Evolutionary conservation across 2,797 vertebrate genomes (phyloP), one percentile per base, ranked within the genome.

Genomic region (Neosilurus hyrtlii): DNA sequence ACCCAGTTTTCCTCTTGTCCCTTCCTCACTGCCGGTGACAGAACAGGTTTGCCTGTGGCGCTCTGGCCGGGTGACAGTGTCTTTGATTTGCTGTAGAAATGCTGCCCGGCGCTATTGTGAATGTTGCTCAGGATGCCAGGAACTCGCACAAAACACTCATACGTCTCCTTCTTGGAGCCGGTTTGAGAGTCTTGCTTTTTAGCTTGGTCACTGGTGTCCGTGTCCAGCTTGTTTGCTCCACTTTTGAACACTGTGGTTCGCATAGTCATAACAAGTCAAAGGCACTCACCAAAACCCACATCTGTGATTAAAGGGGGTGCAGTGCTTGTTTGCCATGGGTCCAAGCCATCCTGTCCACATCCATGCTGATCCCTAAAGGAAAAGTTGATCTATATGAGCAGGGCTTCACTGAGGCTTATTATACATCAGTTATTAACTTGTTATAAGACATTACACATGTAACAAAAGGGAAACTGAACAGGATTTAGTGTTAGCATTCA

Each of bases 221-320:
- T 35, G 68, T 90, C 84, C 82, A 88, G 86, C 82, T 88, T 87
- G 82, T 86, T 86, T 79, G 86, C 85, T 80, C 82, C 85, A 67
- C 85, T 89, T 30, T 51, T 86, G 75, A 94, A 93, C 89, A 93
- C 92, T 78, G 93, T 91, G 87, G 94, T 93, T 93, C 92, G 92
- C 94, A 94, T 88, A 86, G 83, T 88, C 86, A 82, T 84, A 51
- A 86, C 57, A 20, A 75, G 56, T 62, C 43, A 51, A 75, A 57
- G 43, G 24, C 22, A 24, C 82, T 81, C 56, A 82, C 84, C 83
- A 85, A 82, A 83, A 83, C 66, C 80, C 72, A 57, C 76, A 24
- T 26, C 67, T 67, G 66, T 16, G 56, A 62, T 80, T 76, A 76
- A 75, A 73, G 3, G 9, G 56, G 26, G 80, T 16, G 66, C 49